Base-by-base conservation (phyloP, 2,113 vertebrate genomes). In the Synchiropus splendidus region DNA sequence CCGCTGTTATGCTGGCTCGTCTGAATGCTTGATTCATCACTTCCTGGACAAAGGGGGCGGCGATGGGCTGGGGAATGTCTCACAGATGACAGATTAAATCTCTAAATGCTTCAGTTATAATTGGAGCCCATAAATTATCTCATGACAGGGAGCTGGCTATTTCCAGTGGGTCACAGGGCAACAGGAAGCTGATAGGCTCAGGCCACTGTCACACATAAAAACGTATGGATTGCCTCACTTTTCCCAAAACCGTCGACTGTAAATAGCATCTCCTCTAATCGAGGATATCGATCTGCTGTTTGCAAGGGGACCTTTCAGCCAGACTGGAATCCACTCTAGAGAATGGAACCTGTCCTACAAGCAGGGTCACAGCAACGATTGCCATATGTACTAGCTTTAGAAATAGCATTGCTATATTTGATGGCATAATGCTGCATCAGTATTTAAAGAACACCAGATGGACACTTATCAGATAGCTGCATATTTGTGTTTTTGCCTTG, bases 261-360 rank as follows among this genome's bases (percentile, higher is more conserved):
- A 77, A 79, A 74, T 58, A 75, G 62, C 51, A 50, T 40, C 11
- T 38, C 16, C 37, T 72, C 17, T 36, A 36, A 14, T 58, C 56
- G n/a, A 40, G 31, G 13, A 6, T 39, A 60, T 41, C 9, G 15
- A 66, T 58, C 32, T 8, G 35, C 37, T 13, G 16, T 21, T 12
- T 13, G 17, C n/a, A n/a, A n/a, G n/a, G n/a, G n/a, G n/a, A n/a
- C 31, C 38, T 34, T 33, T 54, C 53, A 62, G 42, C 42, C 43
- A 43, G 15, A 40, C 43, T 41, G 31, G 38, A 16, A 57, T 39
- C 65, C 40, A 51, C 15, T 48, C 21, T 27, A 27, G 21, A 27
- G 21, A 27, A 27, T 27, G 4, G 8, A 27, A 27, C 8, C 21
- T 27, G 21, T 27, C 21, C 21, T 27, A 27, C 21, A 27, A 27